Conservation (phyloP, 2,113 vertebrate genomes). For the Phyllostomus hastatus region DNA sequence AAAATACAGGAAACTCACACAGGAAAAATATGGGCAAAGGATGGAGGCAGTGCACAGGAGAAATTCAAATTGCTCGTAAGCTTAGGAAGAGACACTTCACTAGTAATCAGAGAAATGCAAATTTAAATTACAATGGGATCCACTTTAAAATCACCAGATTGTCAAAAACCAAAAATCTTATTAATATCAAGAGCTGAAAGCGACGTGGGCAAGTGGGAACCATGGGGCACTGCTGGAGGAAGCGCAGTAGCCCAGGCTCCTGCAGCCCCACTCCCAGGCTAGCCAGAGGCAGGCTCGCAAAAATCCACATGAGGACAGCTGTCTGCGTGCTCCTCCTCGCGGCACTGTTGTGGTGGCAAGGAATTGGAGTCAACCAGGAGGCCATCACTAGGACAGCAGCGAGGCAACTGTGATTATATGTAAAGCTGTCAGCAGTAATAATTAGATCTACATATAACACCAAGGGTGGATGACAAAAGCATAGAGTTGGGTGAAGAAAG, state of each 20-base stretch:
- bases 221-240: fast-evolving
- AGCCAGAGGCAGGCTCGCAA: neutral
- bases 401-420: too few relatives aligned
- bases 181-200: neutral
- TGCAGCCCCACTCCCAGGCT: neutral
- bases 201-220: neutral
- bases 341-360: too few relatives aligned
- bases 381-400: neutral
- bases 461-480: neutral
- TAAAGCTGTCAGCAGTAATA: neutral
- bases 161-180: neutral
- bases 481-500: neutral
- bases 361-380: neutral
- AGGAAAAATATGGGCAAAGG: neutral
- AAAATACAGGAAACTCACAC: neutral
- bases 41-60: neutral
- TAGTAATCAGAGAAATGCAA: slow-evolving; percentile 38
- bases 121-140: slow-evolving; percentile 7
- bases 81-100: slow-evolving; percentile 4
- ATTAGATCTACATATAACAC: neutral
- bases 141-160: slow-evolving; percentile 35
- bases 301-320: fast-evolving
- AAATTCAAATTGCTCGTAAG: neutral
- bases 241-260: too few relatives aligned
- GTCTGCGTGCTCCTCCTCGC: fast-evolving